These are phyloP conservation scores for Pundamilia nyererei DNA, from an alignment of 2,113 vertebrate genomes.

Conservation along the genomic window DNA sequence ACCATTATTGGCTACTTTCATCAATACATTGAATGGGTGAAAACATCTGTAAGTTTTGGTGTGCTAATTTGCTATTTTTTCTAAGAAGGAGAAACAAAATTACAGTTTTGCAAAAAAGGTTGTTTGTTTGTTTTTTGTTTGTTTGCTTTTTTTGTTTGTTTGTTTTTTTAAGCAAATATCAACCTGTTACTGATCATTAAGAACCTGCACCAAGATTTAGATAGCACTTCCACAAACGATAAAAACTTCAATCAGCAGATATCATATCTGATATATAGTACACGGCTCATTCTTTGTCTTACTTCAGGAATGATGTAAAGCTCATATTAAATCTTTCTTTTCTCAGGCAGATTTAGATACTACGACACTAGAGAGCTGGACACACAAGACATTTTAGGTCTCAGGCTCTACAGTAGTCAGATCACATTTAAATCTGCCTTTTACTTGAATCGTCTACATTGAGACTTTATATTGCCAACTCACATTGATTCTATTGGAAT, in stretches of 20 bases:
- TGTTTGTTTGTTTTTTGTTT: neutral
- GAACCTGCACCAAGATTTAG: neutral
- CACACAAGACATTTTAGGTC: neutral
- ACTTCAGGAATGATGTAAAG: neutral
- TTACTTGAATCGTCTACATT: neutral
- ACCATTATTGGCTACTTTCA: slow-evolving; percentile 82
- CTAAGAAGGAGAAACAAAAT: neutral
- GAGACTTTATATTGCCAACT: neutral
- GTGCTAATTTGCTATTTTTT: neutral
- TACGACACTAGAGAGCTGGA: neutral
- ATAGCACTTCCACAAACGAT: neutral
- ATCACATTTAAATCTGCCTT: neutral
- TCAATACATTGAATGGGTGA: slow-evolving; percentile 85
- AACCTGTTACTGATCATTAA: neutral
- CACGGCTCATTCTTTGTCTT: neutral
- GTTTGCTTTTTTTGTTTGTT: accelerated
- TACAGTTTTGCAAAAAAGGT: accelerated
- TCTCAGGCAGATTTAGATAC: neutral
- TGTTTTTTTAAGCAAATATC: neutral
- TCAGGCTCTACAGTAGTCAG: neutral
- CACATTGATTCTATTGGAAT: neutral
- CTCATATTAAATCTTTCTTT: neutral
- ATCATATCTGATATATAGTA: neutral
- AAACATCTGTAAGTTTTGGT: slow-evolving; percentile 79
- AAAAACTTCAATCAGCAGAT: neutral